phyloP scores from a whole-genome alignment of 1,140 invertebrate genomes.

The Eurosta solidaginis region DNA sequence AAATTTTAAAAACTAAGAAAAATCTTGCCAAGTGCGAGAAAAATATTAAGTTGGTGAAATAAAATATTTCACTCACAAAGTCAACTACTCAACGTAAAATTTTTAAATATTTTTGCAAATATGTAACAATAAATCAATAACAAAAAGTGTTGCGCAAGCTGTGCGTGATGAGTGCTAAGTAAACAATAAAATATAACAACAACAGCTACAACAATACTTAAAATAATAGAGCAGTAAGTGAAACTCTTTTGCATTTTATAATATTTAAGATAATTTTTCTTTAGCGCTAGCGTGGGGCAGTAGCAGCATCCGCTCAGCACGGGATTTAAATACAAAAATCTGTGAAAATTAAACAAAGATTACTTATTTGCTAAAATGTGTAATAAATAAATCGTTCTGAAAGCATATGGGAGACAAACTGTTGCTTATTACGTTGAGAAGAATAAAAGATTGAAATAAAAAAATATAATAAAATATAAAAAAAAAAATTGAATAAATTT shows the following conservation, averaged over 20 bases:
- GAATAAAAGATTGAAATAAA: no score
- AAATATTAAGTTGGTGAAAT: not conserved
- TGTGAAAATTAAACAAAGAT: not conserved
- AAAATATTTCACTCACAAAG: not conserved
- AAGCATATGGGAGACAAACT: no score
- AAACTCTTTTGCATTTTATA: no score
- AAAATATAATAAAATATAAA: no score
- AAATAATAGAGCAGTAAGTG: no score
- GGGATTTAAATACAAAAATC: not conserved
- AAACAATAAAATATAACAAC: not conserved
- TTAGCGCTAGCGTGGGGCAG: not conserved
- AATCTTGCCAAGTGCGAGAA: not conserved
- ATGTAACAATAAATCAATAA: not conserved
- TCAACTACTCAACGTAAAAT: not conserved
- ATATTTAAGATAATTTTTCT: no score
- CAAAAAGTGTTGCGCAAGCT: not conserved
- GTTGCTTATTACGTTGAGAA: no score
- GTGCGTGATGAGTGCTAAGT: not conserved
- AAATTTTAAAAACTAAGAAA: not conserved
- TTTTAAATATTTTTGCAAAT: not conserved
- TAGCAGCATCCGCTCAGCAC: not conserved
- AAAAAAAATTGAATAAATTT: no score
- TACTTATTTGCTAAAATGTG: not conserved
- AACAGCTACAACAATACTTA: not conserved
- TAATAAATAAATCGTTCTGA: constrained; percentile 1